These are phyloP conservation scores for Sebastes iracundus DNA, from an alignment of 2,797 vertebrate species.

Conservation along the genomic window DNA sequence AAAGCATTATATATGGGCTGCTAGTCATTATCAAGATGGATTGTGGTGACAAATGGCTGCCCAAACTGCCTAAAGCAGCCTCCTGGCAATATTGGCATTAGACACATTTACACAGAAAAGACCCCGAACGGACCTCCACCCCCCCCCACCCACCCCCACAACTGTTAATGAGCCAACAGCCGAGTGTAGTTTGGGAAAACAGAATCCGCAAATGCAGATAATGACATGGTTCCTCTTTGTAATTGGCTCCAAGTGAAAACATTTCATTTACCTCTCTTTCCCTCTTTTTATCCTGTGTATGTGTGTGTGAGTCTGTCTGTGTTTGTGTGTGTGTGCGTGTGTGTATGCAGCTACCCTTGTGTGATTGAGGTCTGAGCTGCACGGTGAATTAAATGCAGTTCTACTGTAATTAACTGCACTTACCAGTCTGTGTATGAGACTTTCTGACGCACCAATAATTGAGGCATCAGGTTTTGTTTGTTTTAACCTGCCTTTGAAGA, in stretches of 20 bases:
- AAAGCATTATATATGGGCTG: slow-evolving; percentile 73
- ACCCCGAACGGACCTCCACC: slow-evolving; percentile 33
- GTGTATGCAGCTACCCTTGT: slow-evolving; percentile 38
- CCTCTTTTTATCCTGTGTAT: slow-evolving; percentile 55
- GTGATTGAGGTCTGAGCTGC: slow-evolving; percentile 76
- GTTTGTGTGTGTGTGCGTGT: background rate
- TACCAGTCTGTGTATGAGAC: slow-evolving; percentile 80
- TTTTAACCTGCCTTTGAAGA: slow-evolving; percentile 82
- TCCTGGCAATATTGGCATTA: slow-evolving; percentile 73
- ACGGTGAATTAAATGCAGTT: slow-evolving; percentile 80
- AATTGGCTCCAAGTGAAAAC: slow-evolving; percentile 79
- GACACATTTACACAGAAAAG: slow-evolving; percentile 71
- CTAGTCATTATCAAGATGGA: slow-evolving; percentile 80
- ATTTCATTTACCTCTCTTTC: slow-evolving; percentile 72
- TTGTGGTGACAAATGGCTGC: slow-evolving; percentile 78
- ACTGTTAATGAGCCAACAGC: slow-evolving; percentile 78
- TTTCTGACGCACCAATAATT: slow-evolving; percentile 81
- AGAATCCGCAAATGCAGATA: slow-evolving; percentile 78
- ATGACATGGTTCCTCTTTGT: slow-evolving; percentile 81
- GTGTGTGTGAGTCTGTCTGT: background rate
- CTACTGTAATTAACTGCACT: slow-evolving; percentile 83
- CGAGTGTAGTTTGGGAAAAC: slow-evolving; percentile 74
- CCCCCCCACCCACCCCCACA: slow-evolving; percentile 3
- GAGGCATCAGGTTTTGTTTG: slow-evolving; percentile 82
- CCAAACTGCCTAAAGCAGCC: slow-evolving; percentile 71